Conservation (phyloP, 1,140 invertebrate genomes). For the Centruroides vittatus region DNA sequence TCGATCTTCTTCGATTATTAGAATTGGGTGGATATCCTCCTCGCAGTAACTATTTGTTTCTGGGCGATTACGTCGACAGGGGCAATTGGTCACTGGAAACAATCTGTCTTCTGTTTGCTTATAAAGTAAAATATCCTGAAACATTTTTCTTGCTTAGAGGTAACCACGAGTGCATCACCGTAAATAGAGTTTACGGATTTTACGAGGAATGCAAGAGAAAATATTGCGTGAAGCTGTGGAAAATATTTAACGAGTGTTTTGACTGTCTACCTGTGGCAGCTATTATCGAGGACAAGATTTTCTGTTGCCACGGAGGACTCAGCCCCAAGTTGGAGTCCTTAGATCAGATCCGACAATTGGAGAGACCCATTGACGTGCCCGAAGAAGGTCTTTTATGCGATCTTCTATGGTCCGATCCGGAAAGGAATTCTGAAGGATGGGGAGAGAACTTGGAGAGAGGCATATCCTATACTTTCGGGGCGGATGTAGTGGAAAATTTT, state of each 20-base stretch:
- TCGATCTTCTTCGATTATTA: too few relatives aligned
- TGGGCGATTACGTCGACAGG: too few relatives aligned
- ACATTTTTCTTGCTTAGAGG: constrained; percentile 98
- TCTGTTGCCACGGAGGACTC: constrained; percentile 96
- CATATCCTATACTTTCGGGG: constrained; percentile 98
- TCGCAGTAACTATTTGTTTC: too few relatives aligned
- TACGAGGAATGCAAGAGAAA: constrained; percentile 98
- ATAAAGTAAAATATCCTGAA: too few relatives aligned
- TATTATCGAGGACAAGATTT: constrained; percentile 71
- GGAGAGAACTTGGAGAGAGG: constrained; percentile 90
- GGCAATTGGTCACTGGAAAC: too few relatives aligned
- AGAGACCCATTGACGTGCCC: constrained; percentile 90
- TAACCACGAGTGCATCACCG: constrained; percentile 98
- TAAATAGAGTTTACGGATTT: constrained; percentile 98
- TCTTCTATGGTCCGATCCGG: constrained; percentile 76
- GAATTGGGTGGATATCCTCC: too few relatives aligned
- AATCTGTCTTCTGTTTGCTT: too few relatives aligned
- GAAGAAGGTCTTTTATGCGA: constrained; percentile 75
- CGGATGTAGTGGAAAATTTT: constrained; percentile 98
- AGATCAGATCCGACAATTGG: constrained; percentile 94
- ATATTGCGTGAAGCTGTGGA: constrained; percentile 99
- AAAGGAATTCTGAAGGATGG: constrained; percentile 89
- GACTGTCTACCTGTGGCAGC: constrained; percentile 97
- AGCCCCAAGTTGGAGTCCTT: constrained; percentile 97
- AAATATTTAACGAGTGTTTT: constrained; percentile 95